A percentile compares a stretch with the other conserved stretches of the same genome.
Evolutionary conservation across 2,888 invertebrate genomes (phyloP).

Genomic region (Heliconius sara): DNA sequence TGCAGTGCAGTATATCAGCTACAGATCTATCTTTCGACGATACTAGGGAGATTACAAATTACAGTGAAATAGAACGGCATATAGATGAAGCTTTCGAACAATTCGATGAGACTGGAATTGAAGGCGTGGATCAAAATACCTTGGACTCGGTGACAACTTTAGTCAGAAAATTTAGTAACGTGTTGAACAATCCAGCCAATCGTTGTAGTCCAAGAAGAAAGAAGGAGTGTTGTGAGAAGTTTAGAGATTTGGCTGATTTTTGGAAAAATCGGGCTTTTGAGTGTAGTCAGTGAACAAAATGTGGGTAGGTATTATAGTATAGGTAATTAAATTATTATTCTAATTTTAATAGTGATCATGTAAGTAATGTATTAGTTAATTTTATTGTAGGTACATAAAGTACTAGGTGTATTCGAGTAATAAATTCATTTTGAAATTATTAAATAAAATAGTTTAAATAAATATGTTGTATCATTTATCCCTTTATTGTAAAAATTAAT

Average conservation of each 20-base stretch:
- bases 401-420: constrained; percentile 8
- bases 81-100: constrained; percentile 75
- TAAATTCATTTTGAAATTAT: constrained; percentile 5
- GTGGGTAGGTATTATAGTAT: constrained; percentile 38
- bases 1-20: constrained; percentile 71
- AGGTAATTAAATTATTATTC: constrained; percentile 11
- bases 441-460: neutral
- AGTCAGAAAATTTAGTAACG: constrained; percentile 68
- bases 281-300: constrained; percentile 28
- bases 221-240: constrained; percentile 65
- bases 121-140: constrained; percentile 55
- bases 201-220: constrained; percentile 63
- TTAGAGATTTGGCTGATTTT: constrained; percentile 72
- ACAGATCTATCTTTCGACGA: constrained; percentile 72
- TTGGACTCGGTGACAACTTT: constrained; percentile 70
- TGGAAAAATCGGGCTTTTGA: constrained; percentile 64
- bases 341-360: neutral
- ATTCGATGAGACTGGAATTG: constrained; percentile 58
- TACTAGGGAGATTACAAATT: constrained; percentile 58
- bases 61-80: constrained; percentile 65
- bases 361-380: constrained; percentile 1
- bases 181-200: constrained; percentile 62
- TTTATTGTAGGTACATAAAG: neutral
- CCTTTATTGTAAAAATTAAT: no score
- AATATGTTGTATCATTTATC: constrained; percentile 3